Evolutionary conservation across 1,140 invertebrate genomes (phyloP).

Genomic region (Pachypsylla venusta): DNA sequence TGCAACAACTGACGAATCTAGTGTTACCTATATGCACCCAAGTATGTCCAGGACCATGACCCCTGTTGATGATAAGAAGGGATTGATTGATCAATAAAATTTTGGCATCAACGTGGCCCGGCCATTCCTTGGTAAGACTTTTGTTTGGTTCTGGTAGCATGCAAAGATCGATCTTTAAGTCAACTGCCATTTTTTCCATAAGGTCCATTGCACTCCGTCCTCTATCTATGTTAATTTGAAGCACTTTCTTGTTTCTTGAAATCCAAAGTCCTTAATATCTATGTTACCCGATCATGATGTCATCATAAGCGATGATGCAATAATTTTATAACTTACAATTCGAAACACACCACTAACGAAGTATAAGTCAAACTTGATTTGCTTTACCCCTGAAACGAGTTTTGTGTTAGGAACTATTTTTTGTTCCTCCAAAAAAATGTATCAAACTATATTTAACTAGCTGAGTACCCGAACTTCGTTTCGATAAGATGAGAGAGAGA

Average conservation of each 20-base stretch:
- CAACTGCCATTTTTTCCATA: background rate
- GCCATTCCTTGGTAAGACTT: background rate
- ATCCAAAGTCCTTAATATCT: too few species aligned
- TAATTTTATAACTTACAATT: too few species aligned
- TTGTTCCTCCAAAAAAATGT: too few species aligned
- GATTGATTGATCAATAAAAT: background rate
- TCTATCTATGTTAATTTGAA: constrained; percentile 9
- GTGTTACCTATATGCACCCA: background rate
- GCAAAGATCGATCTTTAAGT: background rate
- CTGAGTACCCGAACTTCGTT: too few species aligned
- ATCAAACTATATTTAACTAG: too few species aligned
- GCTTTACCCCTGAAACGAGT: too few species aligned
- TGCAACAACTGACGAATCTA: background rate
- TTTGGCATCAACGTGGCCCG: background rate
- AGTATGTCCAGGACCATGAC: background rate
- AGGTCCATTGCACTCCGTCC: constrained; percentile 1
- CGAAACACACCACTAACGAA: too few species aligned
- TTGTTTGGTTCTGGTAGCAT: background rate
- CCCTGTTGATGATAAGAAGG: background rate
- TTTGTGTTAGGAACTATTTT: too few species aligned
- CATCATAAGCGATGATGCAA: too few species aligned
- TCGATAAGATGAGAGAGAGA: too few species aligned
- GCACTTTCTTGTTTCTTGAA: background rate
- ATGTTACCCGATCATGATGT: too few species aligned
- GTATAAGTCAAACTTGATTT: too few species aligned